A percentile compares a stretch with the other conserved stretches of the same genome.
Conservation (phyloP, 64 coral and sea anemone genomes). For the Astreopora myriophthalma region DNA sequence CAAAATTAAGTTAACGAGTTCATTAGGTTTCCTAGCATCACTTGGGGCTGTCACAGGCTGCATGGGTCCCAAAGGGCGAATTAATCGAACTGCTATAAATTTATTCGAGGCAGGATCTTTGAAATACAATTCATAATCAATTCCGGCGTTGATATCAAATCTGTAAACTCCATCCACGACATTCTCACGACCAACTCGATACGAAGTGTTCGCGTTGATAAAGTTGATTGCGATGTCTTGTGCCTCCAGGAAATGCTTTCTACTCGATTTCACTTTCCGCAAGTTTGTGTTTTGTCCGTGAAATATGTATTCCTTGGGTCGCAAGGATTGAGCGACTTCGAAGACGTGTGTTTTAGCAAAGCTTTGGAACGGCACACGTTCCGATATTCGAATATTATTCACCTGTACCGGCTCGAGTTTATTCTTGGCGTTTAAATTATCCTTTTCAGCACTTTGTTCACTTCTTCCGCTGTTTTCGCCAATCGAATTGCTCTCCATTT, state of each 20-base stretch:
- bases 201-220: conserved; percentile 75
- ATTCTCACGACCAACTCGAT: conserved; percentile 44
- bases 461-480: conserved; percentile 12
- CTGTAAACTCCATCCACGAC: conserved; percentile 81
- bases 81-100: conserved; percentile 53
- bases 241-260: conserved; percentile 62
- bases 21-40: background rate
- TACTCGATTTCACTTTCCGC: conserved; percentile 45
- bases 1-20: conserved; percentile 85
- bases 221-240: conserved; percentile 40
- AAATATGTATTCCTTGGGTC: conserved; percentile 83
- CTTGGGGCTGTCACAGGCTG: conserved; percentile 6
- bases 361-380: conserved; percentile 68
- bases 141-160: conserved; percentile 74
- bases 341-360: conserved; percentile 87
- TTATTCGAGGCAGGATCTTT: conserved; percentile 7
- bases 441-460: background rate
- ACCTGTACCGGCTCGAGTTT: background rate
- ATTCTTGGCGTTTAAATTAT: background rate
- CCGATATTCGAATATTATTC: conserved; percentile 42
- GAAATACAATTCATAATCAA: conserved; percentile 90
- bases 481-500: conserved; percentile 51
- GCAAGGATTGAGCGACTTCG: conserved; percentile 31
- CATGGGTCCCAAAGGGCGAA: conserved; percentile 18
- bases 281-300: conserved; percentile 54